Conservation (phyloP, 2,888 invertebrate species). For the Erannis defoliaria region DNA sequence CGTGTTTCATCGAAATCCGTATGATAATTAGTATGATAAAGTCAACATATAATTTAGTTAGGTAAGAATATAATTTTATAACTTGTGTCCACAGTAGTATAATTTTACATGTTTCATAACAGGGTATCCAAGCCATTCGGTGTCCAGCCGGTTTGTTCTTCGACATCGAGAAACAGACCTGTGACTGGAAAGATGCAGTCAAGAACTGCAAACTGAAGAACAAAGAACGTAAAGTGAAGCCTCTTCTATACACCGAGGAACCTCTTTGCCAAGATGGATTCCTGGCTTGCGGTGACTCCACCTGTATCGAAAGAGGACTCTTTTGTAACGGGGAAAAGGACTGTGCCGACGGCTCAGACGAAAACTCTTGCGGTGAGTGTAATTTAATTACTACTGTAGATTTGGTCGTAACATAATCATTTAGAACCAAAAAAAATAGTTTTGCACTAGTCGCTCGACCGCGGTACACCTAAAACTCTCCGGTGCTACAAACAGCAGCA, state of each 20-base stretch:
- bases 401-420: too few relatives aligned
- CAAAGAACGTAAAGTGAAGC: conserved; percentile 95
- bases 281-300: conserved; percentile 95
- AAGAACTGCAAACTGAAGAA: conserved; percentile 96
- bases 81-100: conserved; percentile 33
- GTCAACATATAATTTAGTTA: conserved; percentile 5
- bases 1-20: too few relatives aligned
- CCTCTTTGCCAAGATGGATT: conserved; percentile 95
- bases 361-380: conserved; percentile 95
- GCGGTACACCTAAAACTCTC: too few relatives aligned
- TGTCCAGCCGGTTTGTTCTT: conserved; percentile 97
- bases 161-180: conserved; percentile 97
- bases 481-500: too few relatives aligned
- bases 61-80: conserved; percentile 31
- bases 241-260: conserved; percentile 95
- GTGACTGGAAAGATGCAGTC: conserved; percentile 97
- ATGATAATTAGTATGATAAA: too few relatives aligned
- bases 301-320: conserved; percentile 94
- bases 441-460: too few relatives aligned
- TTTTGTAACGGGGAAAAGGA: conserved; percentile 98
- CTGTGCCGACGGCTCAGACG: conserved; percentile 95
- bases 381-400: not conserved
- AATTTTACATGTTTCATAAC: conserved; percentile 50
- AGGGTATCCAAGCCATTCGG: conserved; percentile 97
- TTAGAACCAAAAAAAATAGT: too few relatives aligned